These are phyloP conservation scores for Enteromius viviparus DNA, from an alignment of 2,797 vertebrate species.

Conservation along the genomic window DNA sequence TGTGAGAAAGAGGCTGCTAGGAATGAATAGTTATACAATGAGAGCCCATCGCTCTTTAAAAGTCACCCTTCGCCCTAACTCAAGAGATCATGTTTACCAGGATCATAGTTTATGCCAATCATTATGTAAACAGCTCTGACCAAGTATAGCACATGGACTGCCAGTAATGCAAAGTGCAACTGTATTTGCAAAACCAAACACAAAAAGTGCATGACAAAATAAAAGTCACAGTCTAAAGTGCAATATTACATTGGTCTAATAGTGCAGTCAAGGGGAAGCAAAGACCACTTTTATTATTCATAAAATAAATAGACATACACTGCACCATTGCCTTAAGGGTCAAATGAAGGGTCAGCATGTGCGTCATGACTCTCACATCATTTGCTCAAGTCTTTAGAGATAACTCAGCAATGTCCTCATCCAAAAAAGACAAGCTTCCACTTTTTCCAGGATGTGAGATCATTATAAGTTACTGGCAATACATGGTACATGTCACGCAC, in stretches of 20 bases:
- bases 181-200: slow-evolving; percentile 14
- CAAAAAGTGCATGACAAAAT: slow-evolving; percentile 26
- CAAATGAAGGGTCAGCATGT: slow-evolving; percentile 23
- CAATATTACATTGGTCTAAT: not conserved
- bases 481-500: slow-evolving; percentile 6
- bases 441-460: slow-evolving; percentile 40
- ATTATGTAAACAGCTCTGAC: slow-evolving; percentile 22
- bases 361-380: slow-evolving; percentile 19
- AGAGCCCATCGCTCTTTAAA: slow-evolving; percentile 1
- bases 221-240: slow-evolving; percentile 14
- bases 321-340: slow-evolving; percentile 16
- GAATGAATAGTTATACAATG: not conserved
- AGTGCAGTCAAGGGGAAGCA: not conserved
- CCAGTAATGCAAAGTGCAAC: slow-evolving; percentile 23
- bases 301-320: slow-evolving; percentile 15
- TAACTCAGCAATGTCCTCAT: slow-evolving; percentile 16
- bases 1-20: slow-evolving; percentile 3
- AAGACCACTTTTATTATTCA: slow-evolving; percentile 13
- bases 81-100: slow-evolving; percentile 34
- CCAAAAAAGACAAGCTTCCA: slow-evolving; percentile 28
- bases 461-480: slow-evolving; percentile 24
- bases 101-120: slow-evolving; percentile 30
- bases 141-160: slow-evolving; percentile 11
- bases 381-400: slow-evolving; percentile 8
- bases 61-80: slow-evolving; percentile 15